Evolutionary conservation across 1,140 invertebrate species (phyloP).

Genomic region (Bombus ignitus): DNA sequence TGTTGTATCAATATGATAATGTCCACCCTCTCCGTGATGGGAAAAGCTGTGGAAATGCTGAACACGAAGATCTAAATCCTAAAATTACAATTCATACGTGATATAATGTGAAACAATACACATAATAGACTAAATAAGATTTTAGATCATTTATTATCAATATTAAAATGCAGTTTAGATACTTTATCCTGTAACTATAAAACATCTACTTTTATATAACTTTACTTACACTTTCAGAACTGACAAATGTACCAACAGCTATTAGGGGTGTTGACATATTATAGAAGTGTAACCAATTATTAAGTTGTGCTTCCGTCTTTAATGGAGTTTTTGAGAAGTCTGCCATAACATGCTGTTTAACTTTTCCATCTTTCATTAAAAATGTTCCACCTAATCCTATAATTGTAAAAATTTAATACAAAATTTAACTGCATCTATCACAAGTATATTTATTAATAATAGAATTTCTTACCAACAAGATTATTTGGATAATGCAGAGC

Average conservation of each 20-base stretch:
- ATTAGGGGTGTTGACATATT: slow-evolving; percentile 94
- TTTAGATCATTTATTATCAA: not conserved
- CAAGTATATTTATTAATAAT: not conserved
- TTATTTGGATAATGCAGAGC: slow-evolving; percentile 87
- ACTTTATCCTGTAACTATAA: not conserved
- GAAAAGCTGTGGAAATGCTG: slow-evolving; percentile 98
- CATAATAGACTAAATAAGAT: not conserved
- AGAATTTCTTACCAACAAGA: slow-evolving; percentile 86
- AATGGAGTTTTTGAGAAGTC: slow-evolving; percentile 92
- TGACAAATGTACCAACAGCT: slow-evolving; percentile 94
- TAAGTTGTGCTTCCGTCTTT: slow-evolving; percentile 87
- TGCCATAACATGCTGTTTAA: slow-evolving; percentile 96
- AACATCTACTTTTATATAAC: not conserved
- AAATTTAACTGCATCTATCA: not conserved
- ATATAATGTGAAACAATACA: slow-evolving; percentile 19
- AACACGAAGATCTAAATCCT: slow-evolving; percentile 93
- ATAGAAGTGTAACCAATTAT: slow-evolving; percentile 96
- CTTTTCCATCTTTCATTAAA: slow-evolving; percentile 90
- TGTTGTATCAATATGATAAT: slow-evolving; percentile 97
- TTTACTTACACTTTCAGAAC: slow-evolving; percentile 90
- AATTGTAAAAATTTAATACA: not conserved
- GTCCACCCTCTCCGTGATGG: slow-evolving; percentile 93
- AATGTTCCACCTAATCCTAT: slow-evolving; percentile 94
- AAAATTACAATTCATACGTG: slow-evolving; percentile 32
- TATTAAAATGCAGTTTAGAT: not conserved